A percentile compares a stretch with the other conserved stretches of the same genome.
Evolutionary conservation across 1,140 invertebrate species (phyloP).

Genomic region (Bombus waltoni): DNA sequence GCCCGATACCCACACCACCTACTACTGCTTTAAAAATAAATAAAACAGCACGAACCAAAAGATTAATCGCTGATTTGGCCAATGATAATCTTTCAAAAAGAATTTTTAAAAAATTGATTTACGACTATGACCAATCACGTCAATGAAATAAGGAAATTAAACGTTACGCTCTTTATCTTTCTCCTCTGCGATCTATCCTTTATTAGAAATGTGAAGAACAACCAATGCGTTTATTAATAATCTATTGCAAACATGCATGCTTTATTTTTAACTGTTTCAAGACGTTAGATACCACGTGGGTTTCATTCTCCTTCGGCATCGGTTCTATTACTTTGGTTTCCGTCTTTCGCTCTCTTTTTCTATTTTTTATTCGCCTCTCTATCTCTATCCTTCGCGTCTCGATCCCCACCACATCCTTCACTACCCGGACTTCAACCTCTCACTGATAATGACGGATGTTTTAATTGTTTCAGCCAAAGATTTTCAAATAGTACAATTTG

Average conservation of each 20-base stretch:
- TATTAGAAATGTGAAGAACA: background rate
- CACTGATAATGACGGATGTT: background rate
- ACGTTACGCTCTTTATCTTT: background rate
- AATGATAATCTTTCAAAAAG: background rate
- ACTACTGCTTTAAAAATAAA: background rate
- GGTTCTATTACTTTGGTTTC: background rate
- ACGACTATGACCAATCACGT: no score
- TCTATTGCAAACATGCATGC: background rate
- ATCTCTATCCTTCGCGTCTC: background rate
- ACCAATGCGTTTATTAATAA: background rate
- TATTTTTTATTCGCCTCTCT: background rate
- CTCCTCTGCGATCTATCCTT: background rate
- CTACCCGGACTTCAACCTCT: background rate
- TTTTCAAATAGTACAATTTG: background rate
- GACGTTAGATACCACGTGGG: background rate
- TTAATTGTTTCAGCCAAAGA: background rate
- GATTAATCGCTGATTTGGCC: background rate
- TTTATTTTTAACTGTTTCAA: constrained; percentile 1
- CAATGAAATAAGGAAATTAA: no score
- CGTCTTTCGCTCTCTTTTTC: background rate
- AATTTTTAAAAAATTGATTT: background rate
- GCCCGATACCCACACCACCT: background rate
- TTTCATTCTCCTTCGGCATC: background rate
- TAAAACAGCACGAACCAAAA: background rate
- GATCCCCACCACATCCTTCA: background rate